Evolutionary conservation across 2,113 vertebrate genomes (phyloP), one percentile per base, ranked within the genome.

Genomic region (Tragelaphus imberbis): DNA sequence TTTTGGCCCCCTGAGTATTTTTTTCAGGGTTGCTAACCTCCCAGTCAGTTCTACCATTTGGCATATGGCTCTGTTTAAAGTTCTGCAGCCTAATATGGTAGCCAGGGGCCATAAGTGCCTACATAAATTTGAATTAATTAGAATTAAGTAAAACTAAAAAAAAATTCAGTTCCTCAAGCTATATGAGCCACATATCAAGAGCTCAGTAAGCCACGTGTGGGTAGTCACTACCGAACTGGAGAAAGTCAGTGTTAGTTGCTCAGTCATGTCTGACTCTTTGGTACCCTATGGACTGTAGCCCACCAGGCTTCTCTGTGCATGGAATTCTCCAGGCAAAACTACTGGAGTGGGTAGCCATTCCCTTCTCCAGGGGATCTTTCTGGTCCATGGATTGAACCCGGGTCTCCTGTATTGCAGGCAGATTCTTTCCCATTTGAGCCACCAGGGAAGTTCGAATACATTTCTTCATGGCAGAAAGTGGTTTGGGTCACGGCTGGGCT

Each of bases 121-220:
- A 40, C 59, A 58, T 81, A 86, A 15, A 61, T 92, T 89, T 90
- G 49, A 90, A 84, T 68, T n/a, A 56, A 93, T 95, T 75, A 93
- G 53, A 91, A 61, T 96, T 17, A 91, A 84, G 51, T 36, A 40
- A 9, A 95, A 91, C 16, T 27, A n/a, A 55, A 44, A 61, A 68
- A 63, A 23, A 63, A n/a, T 59, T 89, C 47, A 36, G 30, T 55
- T 86, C 58, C 68, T 90, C 75, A 75, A 58, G 61, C 36, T 33
- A 7, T 40, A 53, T 19, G 75, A 47, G 40, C 30, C 28, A 55
- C 27, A 33, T 11, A 28, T 25, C 17, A 51, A 61, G 81, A 71
- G 55, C 79, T 56, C 53, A 30, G 51, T 19, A 40, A 53, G 36
- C 30, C 30, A 9, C 0, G 2, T 68, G 59, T 81, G 51, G 59